Conservation (phyloP, 2,888 invertebrate genomes). For the Amiota mariae region DNA sequence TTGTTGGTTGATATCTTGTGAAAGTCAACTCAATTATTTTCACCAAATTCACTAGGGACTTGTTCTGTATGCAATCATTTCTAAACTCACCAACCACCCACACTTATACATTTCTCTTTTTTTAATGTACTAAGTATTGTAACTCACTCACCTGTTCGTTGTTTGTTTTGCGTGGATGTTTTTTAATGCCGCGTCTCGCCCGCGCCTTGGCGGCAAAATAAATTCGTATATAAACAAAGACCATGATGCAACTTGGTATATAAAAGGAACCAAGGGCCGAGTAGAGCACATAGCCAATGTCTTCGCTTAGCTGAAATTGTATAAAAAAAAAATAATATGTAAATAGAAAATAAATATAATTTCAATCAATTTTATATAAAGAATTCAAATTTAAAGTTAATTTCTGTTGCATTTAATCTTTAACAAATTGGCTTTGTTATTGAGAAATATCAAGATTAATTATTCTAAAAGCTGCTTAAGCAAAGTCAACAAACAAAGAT, state of each 20-base stretch:
- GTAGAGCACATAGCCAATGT: conserved; percentile 97
- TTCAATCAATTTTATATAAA: neutral
- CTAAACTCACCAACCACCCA: neutral
- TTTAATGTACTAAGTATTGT: neutral
- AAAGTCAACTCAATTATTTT: conserved; percentile 25
- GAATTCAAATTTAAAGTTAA: neutral
- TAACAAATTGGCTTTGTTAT: neutral
- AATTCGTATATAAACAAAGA: conserved; percentile 99
- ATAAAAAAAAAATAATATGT: conserved; percentile 15
- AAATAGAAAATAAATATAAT: neutral
- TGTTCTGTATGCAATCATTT: neutral
- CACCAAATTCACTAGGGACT: no score
- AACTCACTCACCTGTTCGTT: conserved; percentile 73
- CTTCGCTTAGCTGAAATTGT: conserved; percentile 88
- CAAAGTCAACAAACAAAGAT: no score
- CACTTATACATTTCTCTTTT: neutral
- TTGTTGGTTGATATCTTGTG: neutral
- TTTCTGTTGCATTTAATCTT: no score
- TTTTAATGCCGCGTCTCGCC: conserved; percentile 89
- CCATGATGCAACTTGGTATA: conserved; percentile 99
- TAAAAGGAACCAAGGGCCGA: conserved; percentile 99
- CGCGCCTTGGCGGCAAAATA: conserved; percentile 96
- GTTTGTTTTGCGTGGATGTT: conserved; percentile 79
- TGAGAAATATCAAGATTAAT: neutral
- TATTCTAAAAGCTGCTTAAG: no score